Base-by-base conservation (phyloP, 2,797 vertebrate species). In the Enteromius trimaculatus region DNA sequence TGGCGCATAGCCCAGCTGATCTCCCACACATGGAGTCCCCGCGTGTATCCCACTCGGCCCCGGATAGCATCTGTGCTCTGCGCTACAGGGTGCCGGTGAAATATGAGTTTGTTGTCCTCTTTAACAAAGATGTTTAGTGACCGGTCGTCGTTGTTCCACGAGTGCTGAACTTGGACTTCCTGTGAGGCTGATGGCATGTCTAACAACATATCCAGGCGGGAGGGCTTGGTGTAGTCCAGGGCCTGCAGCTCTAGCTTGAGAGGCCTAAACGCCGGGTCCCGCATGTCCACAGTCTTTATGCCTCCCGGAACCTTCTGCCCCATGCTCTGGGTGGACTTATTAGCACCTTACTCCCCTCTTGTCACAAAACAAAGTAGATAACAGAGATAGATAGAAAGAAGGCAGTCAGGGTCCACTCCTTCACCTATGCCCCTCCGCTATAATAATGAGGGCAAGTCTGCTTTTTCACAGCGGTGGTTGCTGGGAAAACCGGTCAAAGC, bases 221-320 rank as follows among this genome's bases (percentile, higher is more conserved):
- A 95, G 31, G 98, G 98, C 89, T 98, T 98, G 88, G 95, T 96
- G 92, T 96, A 97, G 90, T 96, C 97, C 21, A 98, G 93, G 11
- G 97, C 97, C 85, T 98, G 97, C 1, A 98, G 96, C 90, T 97
- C 97, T 87, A 97, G 96, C 87, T 98, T 98, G 86, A 98, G 84
- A 0, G 97, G 97, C 82, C 97, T 93, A 94, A 97, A 98, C 0
- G 96, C 94, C 6, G 97, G 96, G 93, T 99, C 97, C 90, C 97
- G 94, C 97, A 99, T 98, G 90, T 99, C 98, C 92, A 99, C 97
- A 1, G 98, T 98, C 95, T 98, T 99, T 85, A 99, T 97, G 79
- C 98, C 98, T 77, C 97, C 98, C 1, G 98, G 97, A 92, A 99
- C 98, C 91, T 99, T 99, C 93, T 99, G 98, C 90, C 98, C 98